Conservation (phyloP, 2,888 invertebrate species). For the Andrena fulva region DNA sequence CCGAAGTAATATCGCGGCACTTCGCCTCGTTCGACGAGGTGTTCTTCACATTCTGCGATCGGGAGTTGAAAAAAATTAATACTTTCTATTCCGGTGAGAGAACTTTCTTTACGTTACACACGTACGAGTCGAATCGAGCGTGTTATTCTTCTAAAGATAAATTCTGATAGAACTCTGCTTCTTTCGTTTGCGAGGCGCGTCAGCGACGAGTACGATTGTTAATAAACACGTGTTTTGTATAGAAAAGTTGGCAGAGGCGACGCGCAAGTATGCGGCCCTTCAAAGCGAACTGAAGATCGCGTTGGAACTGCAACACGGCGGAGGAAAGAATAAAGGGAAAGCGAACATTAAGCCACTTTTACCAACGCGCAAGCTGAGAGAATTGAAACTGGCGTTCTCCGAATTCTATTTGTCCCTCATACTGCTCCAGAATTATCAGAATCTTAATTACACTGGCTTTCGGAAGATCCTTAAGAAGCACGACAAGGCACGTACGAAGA, state of each 20-base stretch:
- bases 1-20: slow-evolving; percentile 93
- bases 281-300: slow-evolving; percentile 92
- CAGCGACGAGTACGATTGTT: background rate
- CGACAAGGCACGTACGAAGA: slow-evolving; percentile 92
- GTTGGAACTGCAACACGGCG: slow-evolving; percentile 82
- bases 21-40: slow-evolving; percentile 98
- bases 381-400: slow-evolving; percentile 98
- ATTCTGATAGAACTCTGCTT: no score
- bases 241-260: slow-evolving; percentile 99
- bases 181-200: no score
- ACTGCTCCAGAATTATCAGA: slow-evolving; percentile 98
- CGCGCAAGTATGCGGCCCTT: slow-evolving; percentile 95
- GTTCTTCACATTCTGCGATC: slow-evolving; percentile 97
- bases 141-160: no score
- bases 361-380: slow-evolving; percentile 93
- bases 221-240: slow-evolving; percentile 71
- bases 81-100: slow-evolving; percentile 95
- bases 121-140: background rate
- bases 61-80: slow-evolving; percentile 98
- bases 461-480: slow-evolving; percentile 99
- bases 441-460: slow-evolving; percentile 99
- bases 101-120: background rate
- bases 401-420: slow-evolving; percentile 99
- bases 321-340: slow-evolving; percentile 83
- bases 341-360: slow-evolving; percentile 85